These are phyloP conservation scores for Alouatta palliata DNA, from an alignment of 2,113 vertebrate species.

Conservation along the genomic window DNA sequence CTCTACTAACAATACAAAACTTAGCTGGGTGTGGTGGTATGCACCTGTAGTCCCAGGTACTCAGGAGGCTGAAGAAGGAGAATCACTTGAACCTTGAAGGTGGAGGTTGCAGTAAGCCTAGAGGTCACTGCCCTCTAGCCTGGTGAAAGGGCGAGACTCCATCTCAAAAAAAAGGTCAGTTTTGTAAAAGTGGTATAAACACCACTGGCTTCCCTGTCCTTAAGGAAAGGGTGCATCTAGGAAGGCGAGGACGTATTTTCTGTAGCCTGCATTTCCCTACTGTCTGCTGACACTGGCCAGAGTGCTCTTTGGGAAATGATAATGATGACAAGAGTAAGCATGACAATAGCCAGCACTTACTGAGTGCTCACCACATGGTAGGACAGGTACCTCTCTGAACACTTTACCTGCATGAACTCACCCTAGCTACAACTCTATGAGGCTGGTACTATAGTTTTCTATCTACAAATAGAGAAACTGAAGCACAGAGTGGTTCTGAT, in stretches of 20 bases:
- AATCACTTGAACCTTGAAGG: no score
- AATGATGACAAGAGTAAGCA: neutral
- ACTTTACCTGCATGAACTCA: fast-evolving
- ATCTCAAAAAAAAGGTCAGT: neutral
- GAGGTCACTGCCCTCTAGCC: no score
- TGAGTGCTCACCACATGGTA: fast-evolving
- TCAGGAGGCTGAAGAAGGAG: no score
- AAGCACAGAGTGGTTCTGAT: neutral
- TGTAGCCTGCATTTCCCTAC: fast-evolving
- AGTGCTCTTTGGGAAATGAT: neutral
- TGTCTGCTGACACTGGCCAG: neutral
- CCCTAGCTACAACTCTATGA: fast-evolving
- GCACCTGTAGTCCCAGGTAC: no score
- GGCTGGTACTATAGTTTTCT: neutral
- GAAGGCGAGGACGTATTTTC: neutral
- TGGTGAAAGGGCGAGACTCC: no score
- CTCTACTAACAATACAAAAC: no score
- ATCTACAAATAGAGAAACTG: neutral
- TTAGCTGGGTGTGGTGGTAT: no score
- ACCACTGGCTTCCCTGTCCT: no score
- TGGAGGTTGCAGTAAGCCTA: no score
- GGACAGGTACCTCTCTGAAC: fast-evolving
- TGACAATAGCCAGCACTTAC: fast-evolving
- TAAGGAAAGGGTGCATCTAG: neutral
- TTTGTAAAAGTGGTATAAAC: neutral